Conservation (phyloP, 2,113 vertebrate genomes). For the Crotalus tigris region DNA sequence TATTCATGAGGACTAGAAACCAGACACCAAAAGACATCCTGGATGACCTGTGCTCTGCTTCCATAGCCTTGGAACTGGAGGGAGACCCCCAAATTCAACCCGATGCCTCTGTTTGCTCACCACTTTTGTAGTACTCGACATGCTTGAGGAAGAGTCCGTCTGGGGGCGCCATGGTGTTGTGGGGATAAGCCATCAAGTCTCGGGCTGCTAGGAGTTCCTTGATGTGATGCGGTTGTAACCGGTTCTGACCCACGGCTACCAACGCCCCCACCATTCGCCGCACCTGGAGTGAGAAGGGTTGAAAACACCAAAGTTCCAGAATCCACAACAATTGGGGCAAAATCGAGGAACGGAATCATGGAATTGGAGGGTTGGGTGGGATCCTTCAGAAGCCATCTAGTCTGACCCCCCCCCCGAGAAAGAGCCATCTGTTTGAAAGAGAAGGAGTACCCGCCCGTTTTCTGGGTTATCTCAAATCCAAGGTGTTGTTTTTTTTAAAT, state of each 20-base stretch:
- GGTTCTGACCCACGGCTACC: conserved; percentile 80
- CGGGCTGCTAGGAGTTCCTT: conserved; percentile 72
- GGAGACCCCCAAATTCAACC: no score
- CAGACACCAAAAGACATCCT: background rate
- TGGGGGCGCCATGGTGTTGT: conserved; percentile 71
- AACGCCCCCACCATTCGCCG: conserved; percentile 84
- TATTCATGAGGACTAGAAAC: background rate
- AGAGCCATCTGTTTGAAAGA: background rate
- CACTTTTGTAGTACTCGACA: conserved; percentile 71
- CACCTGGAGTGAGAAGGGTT: conserved; percentile 68
- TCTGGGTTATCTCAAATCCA: background rate
- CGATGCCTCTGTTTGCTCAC: conserved; percentile 6
- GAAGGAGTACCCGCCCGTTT: background rate
- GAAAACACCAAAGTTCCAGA: background rate
- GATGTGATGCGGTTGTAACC: conserved; percentile 66
- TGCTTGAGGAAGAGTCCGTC: conserved; percentile 81
- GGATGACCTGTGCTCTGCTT: background rate
- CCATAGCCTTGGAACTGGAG: background rate
- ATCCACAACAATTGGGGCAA: background rate
- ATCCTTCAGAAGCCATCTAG: background rate
- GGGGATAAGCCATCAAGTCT: conserved; percentile 73
- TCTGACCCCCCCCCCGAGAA: background rate
- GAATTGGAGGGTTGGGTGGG: background rate
- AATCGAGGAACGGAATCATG: accelerated
- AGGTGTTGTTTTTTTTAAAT: background rate